Evolutionary conservation across 1,140 invertebrate genomes (phyloP).

Genomic region (Chrysopa pallens): DNA sequence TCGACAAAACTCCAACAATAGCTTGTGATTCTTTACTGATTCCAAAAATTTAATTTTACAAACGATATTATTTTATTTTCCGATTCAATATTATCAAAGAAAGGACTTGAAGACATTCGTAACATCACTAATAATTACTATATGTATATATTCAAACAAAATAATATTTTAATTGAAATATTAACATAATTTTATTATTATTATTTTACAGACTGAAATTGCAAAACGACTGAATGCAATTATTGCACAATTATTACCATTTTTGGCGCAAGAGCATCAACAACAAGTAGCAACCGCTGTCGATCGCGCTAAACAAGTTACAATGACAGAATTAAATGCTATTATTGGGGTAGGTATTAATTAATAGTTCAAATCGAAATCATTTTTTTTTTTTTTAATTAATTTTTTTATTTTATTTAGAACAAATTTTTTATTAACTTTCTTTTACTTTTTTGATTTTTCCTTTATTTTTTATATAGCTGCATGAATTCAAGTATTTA

Average conservation of each 20-base stretch:
- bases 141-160: not conserved
- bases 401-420: too few species aligned
- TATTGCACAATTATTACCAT: slow-evolving; percentile 79
- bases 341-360: slow-evolving; percentile 61
- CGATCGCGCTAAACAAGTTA: slow-evolving; percentile 89
- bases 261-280: slow-evolving; percentile 84
- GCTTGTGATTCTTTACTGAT: too few species aligned
- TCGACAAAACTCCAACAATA: too few species aligned
- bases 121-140: not conserved
- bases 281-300: slow-evolving; percentile 84
- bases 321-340: slow-evolving; percentile 81
- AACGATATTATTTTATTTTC: too few species aligned
- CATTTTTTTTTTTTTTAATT: too few species aligned
- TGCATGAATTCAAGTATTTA: not conserved
- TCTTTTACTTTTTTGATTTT: slow-evolving; percentile 1
- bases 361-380: not conserved
- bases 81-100: too few species aligned
- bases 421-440: not conserved
- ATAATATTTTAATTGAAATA: not conserved
- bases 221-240: slow-evolving; percentile 82
- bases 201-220: slow-evolving; percentile 70
- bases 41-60: too few species aligned
- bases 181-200: not conserved
- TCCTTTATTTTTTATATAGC: not conserved
- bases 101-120: too few species aligned